These are phyloP conservation scores for Noctuana brunneofusca DNA, from an alignment of 2,888 invertebrate genomes.

Conservation along the genomic window DNA sequence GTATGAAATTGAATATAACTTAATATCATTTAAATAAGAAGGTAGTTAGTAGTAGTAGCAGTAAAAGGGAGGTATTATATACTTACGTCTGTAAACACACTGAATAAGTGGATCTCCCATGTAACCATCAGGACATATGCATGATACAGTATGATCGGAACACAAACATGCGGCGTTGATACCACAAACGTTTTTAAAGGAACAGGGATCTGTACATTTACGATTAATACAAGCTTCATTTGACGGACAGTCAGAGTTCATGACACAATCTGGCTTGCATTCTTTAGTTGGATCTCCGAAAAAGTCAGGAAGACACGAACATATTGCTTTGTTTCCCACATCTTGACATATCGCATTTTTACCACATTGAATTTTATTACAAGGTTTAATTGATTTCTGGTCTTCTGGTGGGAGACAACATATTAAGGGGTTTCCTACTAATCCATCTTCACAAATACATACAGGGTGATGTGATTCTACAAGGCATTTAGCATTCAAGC, in stretches of 20 bases:
- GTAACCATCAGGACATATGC: slow-evolving; percentile 89
- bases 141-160: slow-evolving; percentile 91
- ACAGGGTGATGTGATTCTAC: slow-evolving; percentile 91
- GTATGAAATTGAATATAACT: too few relatives aligned
- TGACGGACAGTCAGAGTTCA: slow-evolving; percentile 90
- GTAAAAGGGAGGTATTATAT: slow-evolving; percentile 4
- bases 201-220: slow-evolving; percentile 89
- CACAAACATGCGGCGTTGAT: slow-evolving; percentile 91
- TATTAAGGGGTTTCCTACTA: slow-evolving; percentile 90
- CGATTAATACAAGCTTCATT: slow-evolving; percentile 89
- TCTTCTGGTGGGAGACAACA: slow-evolving; percentile 86
- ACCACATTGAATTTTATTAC: slow-evolving; percentile 90
- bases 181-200: slow-evolving; percentile 88
- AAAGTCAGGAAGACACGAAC: slow-evolving; percentile 89
- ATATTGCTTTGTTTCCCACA: slow-evolving; percentile 86
- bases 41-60: background rate
- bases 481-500: slow-evolving; percentile 87
- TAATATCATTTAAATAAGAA: too few relatives aligned
- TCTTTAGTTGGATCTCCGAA: slow-evolving; percentile 90
- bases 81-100: slow-evolving; percentile 84
- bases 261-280: slow-evolving; percentile 90
- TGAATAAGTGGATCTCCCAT: slow-evolving; percentile 91
- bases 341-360: slow-evolving; percentile 90
- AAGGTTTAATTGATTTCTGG: slow-evolving; percentile 84
- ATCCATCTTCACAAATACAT: slow-evolving; percentile 88